Evolutionary conservation across 2,113 vertebrate genomes (phyloP).

Genomic region (Notothenia coriiceps): DNA sequence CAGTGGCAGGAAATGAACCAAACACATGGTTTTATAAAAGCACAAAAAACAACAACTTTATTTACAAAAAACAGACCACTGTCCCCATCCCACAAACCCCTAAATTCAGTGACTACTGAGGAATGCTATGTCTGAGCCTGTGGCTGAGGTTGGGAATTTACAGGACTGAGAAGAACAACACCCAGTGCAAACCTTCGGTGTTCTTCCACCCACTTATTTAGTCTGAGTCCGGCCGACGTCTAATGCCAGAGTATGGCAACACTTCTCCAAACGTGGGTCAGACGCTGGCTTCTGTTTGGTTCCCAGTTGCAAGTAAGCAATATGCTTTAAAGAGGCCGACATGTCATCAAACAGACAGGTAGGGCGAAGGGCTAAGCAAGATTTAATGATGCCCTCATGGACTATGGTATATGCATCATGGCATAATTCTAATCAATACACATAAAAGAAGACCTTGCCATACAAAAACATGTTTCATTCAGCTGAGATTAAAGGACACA

Average conservation of each 20-base stretch:
- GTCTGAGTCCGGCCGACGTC: slow-evolving; percentile 40
- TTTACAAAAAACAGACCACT: slow-evolving; percentile 82
- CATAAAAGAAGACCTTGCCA: slow-evolving; percentile 4
- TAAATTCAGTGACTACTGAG: slow-evolving; percentile 58
- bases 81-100: slow-evolving; percentile 70
- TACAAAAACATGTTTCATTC: slow-evolving; percentile 20
- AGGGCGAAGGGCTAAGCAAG: not conserved
- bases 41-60: slow-evolving; percentile 80
- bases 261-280: slow-evolving; percentile 7
- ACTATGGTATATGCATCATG: slow-evolving; percentile 9
- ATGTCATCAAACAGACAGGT: not conserved
- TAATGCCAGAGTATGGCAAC: slow-evolving; percentile 47
- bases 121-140: slow-evolving; percentile 70
- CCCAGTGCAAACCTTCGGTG: slow-evolving; percentile 53
- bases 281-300: slow-evolving; percentile 24
- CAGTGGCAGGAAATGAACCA: slow-evolving; percentile 43
- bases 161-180: slow-evolving; percentile 67
- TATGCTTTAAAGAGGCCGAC: slow-evolving; percentile 11
- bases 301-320: slow-evolving; percentile 18
- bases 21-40: slow-evolving; percentile 51
- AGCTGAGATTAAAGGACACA: slow-evolving; percentile 17
- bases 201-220: slow-evolving; percentile 69
- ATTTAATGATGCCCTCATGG: not conserved
- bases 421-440: slow-evolving; percentile 13
- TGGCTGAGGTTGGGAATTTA: slow-evolving; percentile 81